Evolutionary conservation across 2,113 vertebrate species (phyloP).

Genomic region (Anguilla rostrata): DNA sequence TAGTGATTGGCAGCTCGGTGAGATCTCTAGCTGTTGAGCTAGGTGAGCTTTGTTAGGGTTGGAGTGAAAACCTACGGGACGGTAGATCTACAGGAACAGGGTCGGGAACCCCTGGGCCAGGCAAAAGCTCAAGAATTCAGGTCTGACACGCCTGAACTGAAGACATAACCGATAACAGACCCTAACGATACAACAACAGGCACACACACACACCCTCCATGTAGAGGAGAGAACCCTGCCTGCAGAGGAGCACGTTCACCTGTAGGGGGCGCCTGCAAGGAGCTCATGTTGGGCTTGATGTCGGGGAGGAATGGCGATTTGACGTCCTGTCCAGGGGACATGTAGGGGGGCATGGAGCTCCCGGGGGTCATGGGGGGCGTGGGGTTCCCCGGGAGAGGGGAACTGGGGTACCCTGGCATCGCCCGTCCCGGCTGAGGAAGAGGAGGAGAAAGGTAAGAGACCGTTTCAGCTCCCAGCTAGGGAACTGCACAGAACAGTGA

Average conservation of each 20-base stretch:
- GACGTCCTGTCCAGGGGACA: constrained; percentile 80
- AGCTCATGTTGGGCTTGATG: constrained; percentile 76
- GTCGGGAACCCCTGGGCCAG: too few species aligned
- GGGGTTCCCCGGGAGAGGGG: constrained; percentile 84
- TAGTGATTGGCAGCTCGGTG: too few species aligned
- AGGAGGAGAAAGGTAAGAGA: background rate
- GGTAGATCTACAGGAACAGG: too few species aligned
- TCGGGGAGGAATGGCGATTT: constrained; percentile 87
- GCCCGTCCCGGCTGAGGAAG: constrained; percentile 71
- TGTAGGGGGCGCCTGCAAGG: constrained; percentile 71
- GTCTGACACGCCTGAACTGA: too few species aligned
- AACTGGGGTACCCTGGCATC: constrained; percentile 86
- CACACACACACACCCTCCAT: too few species aligned
- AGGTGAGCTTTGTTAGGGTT: too few species aligned
- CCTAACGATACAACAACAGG: too few species aligned
- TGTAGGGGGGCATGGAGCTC: constrained; percentile 73
- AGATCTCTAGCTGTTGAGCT: too few species aligned
- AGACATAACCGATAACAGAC: too few species aligned
- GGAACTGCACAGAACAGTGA: background rate
- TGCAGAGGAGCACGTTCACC: background rate
- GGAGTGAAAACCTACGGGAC: too few species aligned
- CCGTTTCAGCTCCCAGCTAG: background rate
- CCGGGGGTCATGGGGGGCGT: constrained; percentile 86
- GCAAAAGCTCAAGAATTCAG: too few species aligned
- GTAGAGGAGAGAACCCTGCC: too few species aligned